Percentiles rank a stretch among this genome's conserved stretches.
Evolutionary conservation across 2,797 vertebrate genomes (phyloP).

Genomic region (Gymnodraco acuticeps): DNA sequence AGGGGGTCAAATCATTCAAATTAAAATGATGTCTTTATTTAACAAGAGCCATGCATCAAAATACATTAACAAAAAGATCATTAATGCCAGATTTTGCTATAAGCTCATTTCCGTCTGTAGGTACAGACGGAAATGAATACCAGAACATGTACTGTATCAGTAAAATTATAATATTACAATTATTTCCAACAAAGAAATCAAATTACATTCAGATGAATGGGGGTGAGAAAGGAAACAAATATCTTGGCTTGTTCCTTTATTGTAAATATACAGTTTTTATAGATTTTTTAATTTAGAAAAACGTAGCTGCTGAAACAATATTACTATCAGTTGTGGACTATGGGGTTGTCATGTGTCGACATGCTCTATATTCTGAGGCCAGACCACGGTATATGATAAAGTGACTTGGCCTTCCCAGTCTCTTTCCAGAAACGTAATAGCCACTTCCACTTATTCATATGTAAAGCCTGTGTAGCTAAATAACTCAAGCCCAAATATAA

Average conservation of each 20-base stretch:
- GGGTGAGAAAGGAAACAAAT: too few relatives aligned
- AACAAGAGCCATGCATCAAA: too few relatives aligned
- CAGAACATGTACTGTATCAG: too few relatives aligned
- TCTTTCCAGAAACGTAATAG: neutral
- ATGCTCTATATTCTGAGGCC: neutral
- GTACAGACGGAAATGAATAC: too few relatives aligned
- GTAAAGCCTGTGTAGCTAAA: neutral
- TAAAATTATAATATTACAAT: too few relatives aligned
- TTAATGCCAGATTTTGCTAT: too few relatives aligned
- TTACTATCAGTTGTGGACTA: neutral
- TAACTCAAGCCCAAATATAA: neutral
- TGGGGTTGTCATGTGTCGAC: neutral
- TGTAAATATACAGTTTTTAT: neutral
- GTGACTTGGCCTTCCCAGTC: neutral
- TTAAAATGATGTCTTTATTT: too few relatives aligned
- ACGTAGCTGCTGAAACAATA: neutral
- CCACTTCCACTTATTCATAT: neutral
- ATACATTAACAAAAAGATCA: too few relatives aligned
- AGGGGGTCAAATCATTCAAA: neutral
- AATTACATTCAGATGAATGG: too few relatives aligned
- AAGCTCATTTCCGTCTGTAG: too few relatives aligned
- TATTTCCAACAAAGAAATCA: too few relatives aligned
- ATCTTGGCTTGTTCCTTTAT: neutral
- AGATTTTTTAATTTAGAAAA: neutral
- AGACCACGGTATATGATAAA: too few relatives aligned